Percentiles rank a stretch among this genome's conserved stretches.
Conservation (phyloP, 2,888 invertebrate genomes). For the Gari tellinella region DNA sequence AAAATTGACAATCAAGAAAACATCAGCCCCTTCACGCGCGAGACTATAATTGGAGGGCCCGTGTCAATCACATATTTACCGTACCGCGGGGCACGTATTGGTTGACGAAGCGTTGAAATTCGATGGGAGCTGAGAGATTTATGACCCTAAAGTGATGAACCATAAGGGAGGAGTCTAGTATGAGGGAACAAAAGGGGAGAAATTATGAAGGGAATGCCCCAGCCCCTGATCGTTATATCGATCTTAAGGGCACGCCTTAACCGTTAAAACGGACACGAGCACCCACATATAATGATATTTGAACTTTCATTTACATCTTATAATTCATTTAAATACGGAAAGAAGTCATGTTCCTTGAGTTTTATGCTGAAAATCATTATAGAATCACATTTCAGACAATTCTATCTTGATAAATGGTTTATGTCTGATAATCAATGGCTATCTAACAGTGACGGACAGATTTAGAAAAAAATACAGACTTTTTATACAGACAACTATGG, state of each 20-base stretch:
- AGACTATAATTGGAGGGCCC: conserved; percentile 31
- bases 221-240: conserved; percentile 42
- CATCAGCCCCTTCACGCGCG: conserved; percentile 32
- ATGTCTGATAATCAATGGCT: too few species aligned
- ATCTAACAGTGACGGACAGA: too few species aligned
- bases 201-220: conserved; percentile 32
- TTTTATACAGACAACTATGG: too few species aligned
- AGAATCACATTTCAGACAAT: neutral
- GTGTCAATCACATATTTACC: conserved; percentile 63
- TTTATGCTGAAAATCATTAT: neutral
- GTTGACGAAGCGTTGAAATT: conserved; percentile 37
- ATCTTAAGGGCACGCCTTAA: conserved; percentile 34
- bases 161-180: conserved; percentile 37
- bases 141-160: conserved; percentile 56
- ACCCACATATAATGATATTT: conserved; percentile 54
- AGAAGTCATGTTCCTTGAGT: neutral
- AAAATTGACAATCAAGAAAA: conserved; percentile 9
- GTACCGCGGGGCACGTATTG: conserved; percentile 57
- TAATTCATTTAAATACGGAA: conserved; percentile 26
- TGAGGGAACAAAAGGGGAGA: conserved; percentile 45
- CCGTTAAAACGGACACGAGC: conserved; percentile 14
- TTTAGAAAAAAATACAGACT: too few species aligned
- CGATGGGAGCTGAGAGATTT: conserved; percentile 46
- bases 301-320: conserved; percentile 28
- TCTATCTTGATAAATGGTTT: too few species aligned